Base-by-base conservation (phyloP, 2,797 vertebrate genomes). In the Thunnus albacares region DNA sequence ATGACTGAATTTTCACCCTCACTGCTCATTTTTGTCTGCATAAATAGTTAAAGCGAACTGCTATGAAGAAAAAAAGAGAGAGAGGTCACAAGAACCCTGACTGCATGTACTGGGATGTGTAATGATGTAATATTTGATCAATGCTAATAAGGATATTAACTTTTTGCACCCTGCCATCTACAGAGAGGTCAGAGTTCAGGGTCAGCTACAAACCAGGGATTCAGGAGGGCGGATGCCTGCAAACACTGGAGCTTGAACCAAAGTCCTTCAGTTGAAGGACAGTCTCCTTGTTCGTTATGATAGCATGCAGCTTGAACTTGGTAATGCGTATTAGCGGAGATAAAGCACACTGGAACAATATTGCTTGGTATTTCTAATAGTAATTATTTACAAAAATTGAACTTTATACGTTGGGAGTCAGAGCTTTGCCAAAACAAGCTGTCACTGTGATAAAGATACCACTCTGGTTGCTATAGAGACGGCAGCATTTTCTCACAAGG, bases 381-480 rank as follows among this genome's bases (percentile, higher is more conserved):
- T 66, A 72, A 65, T 41, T 77, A 68, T 79, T 85, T 71, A 77
- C 35, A 57, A 71, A 79, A 64, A 71, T 3, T 45, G 28, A 81
- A 80, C 70, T 62, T 78, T 71, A 89, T 71, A 78, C 74, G 85
- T 86, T 74, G 74, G 75, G 77, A 77, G 75, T 62, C 80, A 43
- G 53, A 74, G 43, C 72, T 86, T 88, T 81, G 75, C 72, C 70
- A 86, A 94, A 95, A 93, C 89, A 92, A 93, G 88, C 83, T 87
- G 88, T 92, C 90, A 92, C 77, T 91, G 86, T 93, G 90, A 94
- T 89, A 53, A 82, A 89, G 78, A 90, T 81, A 75, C 88, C 89
- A 91, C 87, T 89, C 35, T 87, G 73, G 83, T 81, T 85, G 82
- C 77, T 87, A 77, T 75, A 87, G 77, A 77, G 70, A 83, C 60